A percentile compares a stretch with the other conserved stretches of the same genome.
These are phyloP conservation scores for Drosophila lacicola DNA, from an alignment of 2,888 invertebrate genomes.

Conservation along the genomic window DNA sequence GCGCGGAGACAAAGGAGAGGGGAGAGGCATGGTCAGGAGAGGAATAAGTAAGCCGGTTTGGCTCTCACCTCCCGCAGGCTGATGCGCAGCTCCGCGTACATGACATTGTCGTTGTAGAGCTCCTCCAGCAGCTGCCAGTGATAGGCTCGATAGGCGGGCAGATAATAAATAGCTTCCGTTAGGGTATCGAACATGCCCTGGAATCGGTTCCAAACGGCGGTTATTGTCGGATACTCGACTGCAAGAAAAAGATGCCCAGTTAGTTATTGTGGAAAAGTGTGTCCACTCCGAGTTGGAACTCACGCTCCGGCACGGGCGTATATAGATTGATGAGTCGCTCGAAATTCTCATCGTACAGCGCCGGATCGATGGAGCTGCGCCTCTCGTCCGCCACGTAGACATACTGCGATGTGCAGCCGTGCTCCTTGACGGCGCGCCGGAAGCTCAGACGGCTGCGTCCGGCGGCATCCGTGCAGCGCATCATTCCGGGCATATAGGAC, in stretches of 20 bases:
- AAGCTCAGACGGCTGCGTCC: slow-evolving; percentile 69
- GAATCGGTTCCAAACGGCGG: slow-evolving; percentile 86
- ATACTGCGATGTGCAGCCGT: slow-evolving; percentile 74
- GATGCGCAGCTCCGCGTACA: slow-evolving; percentile 87
- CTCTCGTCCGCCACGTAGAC: slow-evolving; percentile 81
- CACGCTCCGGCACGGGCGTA: slow-evolving; percentile 86
- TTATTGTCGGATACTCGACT: slow-evolving; percentile 82
- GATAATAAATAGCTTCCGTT: slow-evolving; percentile 85
- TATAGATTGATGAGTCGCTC: slow-evolving; percentile 87
- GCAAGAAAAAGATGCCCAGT: neutral
- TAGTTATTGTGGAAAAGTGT: no score
- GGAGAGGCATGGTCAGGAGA: neutral
- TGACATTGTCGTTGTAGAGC: slow-evolving; percentile 87
- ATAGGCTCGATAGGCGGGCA: slow-evolving; percentile 87
- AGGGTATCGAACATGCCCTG: slow-evolving; percentile 85
- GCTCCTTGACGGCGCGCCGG: slow-evolving; percentile 55
- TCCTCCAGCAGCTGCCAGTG: slow-evolving; percentile 87
- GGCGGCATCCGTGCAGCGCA: slow-evolving; percentile 72
- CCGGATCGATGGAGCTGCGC: slow-evolving; percentile 83
- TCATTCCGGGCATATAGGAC: slow-evolving; percentile 85
- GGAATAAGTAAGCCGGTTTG: no score
- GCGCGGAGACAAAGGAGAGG: neutral
- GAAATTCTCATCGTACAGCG: slow-evolving; percentile 86
- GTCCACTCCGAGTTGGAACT: slow-evolving; percentile 27
- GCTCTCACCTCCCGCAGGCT: slow-evolving; percentile 68